Evolutionary conservation across 1,140 invertebrate species (phyloP).

Genomic region (Drosophila teissieri): DNA sequence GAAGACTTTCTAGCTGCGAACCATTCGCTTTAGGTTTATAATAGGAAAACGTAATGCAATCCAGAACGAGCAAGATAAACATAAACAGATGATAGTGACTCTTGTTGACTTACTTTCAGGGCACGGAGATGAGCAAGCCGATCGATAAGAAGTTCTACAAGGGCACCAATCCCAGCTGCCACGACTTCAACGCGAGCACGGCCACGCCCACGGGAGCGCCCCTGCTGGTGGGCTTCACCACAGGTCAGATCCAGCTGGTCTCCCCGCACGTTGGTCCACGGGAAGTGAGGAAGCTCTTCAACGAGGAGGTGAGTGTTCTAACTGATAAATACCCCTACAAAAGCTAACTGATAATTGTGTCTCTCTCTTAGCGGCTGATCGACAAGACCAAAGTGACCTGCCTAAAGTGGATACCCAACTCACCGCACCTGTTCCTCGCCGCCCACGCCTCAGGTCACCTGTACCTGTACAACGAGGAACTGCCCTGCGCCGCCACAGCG

Average conservation of each 20-base stretch:
- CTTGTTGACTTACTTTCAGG: slow-evolving; percentile 85
- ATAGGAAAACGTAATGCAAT: slow-evolving; percentile 14
- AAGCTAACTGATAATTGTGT: not conserved
- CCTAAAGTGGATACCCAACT: slow-evolving; percentile 98
- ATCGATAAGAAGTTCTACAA: slow-evolving; percentile 99
- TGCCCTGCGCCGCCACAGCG: slow-evolving; percentile 92
- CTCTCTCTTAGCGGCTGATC: slow-evolving; percentile 91
- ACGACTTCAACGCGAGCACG: slow-evolving; percentile 97
- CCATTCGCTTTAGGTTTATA: not conserved
- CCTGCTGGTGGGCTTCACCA: slow-evolving; percentile 97
- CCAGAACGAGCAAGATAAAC: slow-evolving; percentile 16
- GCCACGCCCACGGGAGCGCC: slow-evolving; percentile 92
- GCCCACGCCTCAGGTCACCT: slow-evolving; percentile 98
- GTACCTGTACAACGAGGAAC: slow-evolving; percentile 98
- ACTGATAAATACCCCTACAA: not conserved
- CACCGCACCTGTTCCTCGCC: slow-evolving; percentile 96
- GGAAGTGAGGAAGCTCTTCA: slow-evolving; percentile 97
- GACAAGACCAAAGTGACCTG: slow-evolving; percentile 99
- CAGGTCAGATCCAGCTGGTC: slow-evolving; percentile 98
- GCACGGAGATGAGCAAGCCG: slow-evolving; percentile 97
- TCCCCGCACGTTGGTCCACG: slow-evolving; percentile 98
- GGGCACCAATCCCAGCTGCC: slow-evolving; percentile 99
- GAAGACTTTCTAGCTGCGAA: not conserved
- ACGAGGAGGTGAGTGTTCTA: slow-evolving; percentile 94
- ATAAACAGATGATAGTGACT: slow-evolving; percentile 15